Evolutionary conservation across 37 sponge, comb jelly and placozoan genomes (phyloP).

Genomic region (Corticium candelabrum): DNA sequence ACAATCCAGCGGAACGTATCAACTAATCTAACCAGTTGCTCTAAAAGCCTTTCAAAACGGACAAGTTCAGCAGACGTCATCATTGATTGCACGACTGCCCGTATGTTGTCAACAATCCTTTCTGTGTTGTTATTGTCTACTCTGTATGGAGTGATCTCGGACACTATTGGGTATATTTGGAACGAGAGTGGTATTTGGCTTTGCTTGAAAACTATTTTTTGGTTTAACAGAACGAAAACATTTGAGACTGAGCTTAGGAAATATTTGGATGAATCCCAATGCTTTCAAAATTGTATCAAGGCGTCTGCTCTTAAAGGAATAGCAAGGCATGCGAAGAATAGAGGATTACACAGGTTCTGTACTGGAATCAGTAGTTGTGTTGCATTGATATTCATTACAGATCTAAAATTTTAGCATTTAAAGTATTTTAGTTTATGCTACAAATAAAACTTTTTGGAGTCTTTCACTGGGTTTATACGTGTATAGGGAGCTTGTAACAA

Average conservation of each 20-base stretch:
- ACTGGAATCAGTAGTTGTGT: no score
- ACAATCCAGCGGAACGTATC: background rate
- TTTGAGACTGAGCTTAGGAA: no score
- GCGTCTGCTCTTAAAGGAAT: no score
- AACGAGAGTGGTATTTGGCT: background rate
- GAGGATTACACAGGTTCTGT: slow-evolving; percentile 1
- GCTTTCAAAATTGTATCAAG: background rate
- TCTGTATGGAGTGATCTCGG: background rate
- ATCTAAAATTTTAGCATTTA: no score
- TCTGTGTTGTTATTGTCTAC: background rate
- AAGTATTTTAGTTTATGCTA: no score
- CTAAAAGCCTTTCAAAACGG: background rate
- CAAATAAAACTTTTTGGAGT: no score
- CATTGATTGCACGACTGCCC: background rate
- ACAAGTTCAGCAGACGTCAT: background rate
- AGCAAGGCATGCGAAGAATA: background rate
- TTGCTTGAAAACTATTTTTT: background rate
- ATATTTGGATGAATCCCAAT: no score
- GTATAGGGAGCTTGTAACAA: no score
- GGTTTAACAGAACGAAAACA: no score
- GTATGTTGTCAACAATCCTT: background rate
- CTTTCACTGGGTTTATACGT: no score
- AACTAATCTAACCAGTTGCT: background rate
- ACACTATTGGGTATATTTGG: background rate
- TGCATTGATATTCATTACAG: no score